Evolutionary conservation across 2,888 invertebrate genomes (phyloP), one percentile per base, ranked within the genome.

Genomic region (Eilema sororculum): DNA sequence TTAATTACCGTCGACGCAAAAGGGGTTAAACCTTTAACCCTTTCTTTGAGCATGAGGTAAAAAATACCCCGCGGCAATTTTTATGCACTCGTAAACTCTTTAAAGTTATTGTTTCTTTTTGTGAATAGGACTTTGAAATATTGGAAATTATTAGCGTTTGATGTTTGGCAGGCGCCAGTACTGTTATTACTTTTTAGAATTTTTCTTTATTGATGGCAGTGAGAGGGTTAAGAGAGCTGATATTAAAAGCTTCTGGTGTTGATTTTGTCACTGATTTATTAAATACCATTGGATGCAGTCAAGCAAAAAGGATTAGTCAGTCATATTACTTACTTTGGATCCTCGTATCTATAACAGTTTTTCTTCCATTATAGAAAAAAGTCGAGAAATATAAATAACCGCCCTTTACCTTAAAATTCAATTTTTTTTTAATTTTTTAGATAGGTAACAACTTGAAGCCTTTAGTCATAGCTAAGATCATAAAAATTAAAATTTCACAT

Each of bases 91-190:
- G 80, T 87, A 90, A 89, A 90, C 91, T 90, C 89, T 92, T 91
- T 84, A 87, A 89, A 93, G 87, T 92, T 92, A 94, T 94, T 94
- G 94, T 94, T 95, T 93, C 91, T 91, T 91, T 93, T 91, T 87
- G 84, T 86, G 83, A 82, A 86, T 75, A 81, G 80, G 92, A 91
- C 94, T 91, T 91, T 93, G 94, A 94, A 90, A 91, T 93, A 94
- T 94, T 89, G 82, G 87, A 87, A 88, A 90, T 92, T 92, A 92
- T 93, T 91, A 90, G 73, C 87, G 89, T 93, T 93, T 93, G 93
- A 92, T 91, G 91, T 92, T 90, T 86, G 88, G 78, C 83, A 69
- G 82, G 80, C 76, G 76, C 74, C 81, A 79, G 74, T 61, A 79
- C 52, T 69, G 68, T 75, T 83, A 75, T 77, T 71, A 71, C 61